Base-by-base conservation (phyloP, 2,888 invertebrate species). In the Punctoribates punctum region DNA sequence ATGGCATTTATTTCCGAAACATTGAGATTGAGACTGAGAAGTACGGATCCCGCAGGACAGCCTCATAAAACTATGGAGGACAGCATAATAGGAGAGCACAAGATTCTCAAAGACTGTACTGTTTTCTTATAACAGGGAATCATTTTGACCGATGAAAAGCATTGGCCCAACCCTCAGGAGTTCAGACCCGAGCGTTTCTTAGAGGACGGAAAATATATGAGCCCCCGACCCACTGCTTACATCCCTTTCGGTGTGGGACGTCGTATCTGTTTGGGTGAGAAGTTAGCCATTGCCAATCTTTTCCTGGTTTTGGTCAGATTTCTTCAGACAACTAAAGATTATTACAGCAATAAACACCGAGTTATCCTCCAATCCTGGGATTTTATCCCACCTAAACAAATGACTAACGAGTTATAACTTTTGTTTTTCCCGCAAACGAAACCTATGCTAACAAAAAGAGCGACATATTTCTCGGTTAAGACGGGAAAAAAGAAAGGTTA, bases 251-350 rank as follows among this genome's bases (percentile, higher is more conserved):
- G 75, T 65, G 27, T 25, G 1, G 75, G 75, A 25, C 62, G 57
- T 23, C 34, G 75, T 20, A 34, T 51, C 17, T 75, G 75, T 48
- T 29, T 62, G n/a, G 75, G 75, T 13, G 75, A 75, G 25, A 75
- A 57, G 27, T n/a, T 75, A 15, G 75, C 51, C 3, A 20, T 62
- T 20, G 38, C 57, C 4, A 20, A 65, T 0, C 8, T 75, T 20
- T 70, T 75, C 27, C 29, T 67, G 0, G 62, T 51, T 65, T 48
- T 70, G 17, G 67, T 67, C 2, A 46, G 46, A 11, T 23, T 75
- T 46, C 11, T 75, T 11, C 75, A 75, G 17, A 34, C 6, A n/a
- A 72, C 42, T 5, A 38, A 17, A n/a, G n/a, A n/a, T n/a, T n/a
- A n/a, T n/a, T n/a, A n/a, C n/a, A n/a, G n/a, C n/a, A n/a, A n/a